Conservation (phyloP, 2,797 vertebrate species). For the Thunnus albacares region DNA sequence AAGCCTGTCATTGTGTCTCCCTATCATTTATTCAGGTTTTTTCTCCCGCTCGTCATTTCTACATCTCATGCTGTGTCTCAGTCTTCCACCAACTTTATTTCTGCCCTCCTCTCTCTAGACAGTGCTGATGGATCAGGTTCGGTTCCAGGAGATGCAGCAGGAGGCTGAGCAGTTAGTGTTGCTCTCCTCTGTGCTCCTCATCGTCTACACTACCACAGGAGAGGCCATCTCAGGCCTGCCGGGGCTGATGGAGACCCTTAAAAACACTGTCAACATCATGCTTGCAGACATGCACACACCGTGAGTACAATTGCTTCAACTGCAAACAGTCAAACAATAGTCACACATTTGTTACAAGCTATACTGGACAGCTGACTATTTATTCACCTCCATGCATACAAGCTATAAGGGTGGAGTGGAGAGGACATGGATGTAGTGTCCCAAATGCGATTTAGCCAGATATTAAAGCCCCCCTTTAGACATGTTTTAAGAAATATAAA, state of each 20-base stretch:
- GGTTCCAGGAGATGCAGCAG: conserved; percentile 94
- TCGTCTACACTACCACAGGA: conserved; percentile 90
- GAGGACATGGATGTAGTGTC: neutral
- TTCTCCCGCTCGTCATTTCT: neutral
- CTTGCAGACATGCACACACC: conserved; percentile 88
- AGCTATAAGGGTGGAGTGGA: neutral
- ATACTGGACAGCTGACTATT: neutral
- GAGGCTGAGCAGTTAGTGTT: conserved; percentile 88
- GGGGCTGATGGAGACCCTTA: conserved; percentile 90
- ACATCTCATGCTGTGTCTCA: neutral
- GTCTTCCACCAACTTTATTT: neutral
- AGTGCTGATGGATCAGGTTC: conserved; percentile 93
- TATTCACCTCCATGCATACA: neutral
- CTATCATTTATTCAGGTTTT: neutral
- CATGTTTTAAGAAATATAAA: no score
- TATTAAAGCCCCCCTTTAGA: no score
- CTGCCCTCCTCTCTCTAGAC: conserved; percentile 82
- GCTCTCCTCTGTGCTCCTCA: conserved; percentile 90
- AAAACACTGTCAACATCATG: conserved; percentile 88
- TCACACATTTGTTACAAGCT: neutral
- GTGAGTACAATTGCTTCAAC: conserved; percentile 84
- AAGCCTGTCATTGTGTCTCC: neutral
- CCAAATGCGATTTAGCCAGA: neutral
- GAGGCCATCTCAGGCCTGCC: conserved; percentile 88
- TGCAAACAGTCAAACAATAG: neutral